These are phyloP conservation scores for Ricordea florida DNA, from an alignment of 92 coral and sea anemone genomes.

Conservation along the genomic window DNA sequence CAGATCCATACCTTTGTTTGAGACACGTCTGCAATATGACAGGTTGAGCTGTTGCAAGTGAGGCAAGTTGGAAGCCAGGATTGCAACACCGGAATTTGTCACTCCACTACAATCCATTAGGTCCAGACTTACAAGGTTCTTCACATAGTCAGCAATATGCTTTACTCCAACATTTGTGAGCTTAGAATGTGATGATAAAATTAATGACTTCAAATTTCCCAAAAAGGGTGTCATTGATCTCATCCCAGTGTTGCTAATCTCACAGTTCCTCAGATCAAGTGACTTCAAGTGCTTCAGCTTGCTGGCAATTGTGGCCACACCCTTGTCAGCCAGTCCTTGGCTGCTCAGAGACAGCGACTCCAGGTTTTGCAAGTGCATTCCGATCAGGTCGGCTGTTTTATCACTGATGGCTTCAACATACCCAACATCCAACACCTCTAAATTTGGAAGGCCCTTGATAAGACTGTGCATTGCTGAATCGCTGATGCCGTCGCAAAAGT, in stretches of 20 bases:
- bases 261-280: slow-evolving; percentile 86
- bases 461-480: slow-evolving; percentile 69
- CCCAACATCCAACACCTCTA: slow-evolving; percentile 80
- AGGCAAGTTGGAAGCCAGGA: slow-evolving; percentile 71
- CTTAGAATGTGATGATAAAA: slow-evolving; percentile 77
- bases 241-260: slow-evolving; percentile 77
- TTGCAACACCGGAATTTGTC: slow-evolving; percentile 78
- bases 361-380: slow-evolving; percentile 71
- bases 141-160: slow-evolving; percentile 72
- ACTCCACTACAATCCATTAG: slow-evolving; percentile 85
- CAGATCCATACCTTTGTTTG: slow-evolving; percentile 70
- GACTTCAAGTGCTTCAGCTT: slow-evolving; percentile 76
- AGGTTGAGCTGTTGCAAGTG: slow-evolving; percentile 79
- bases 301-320: slow-evolving; percentile 66
- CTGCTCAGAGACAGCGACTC: slow-evolving; percentile 83
- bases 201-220: slow-evolving; percentile 63
- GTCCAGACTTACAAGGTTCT: slow-evolving; percentile 83
- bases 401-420: slow-evolving; percentile 82
- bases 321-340: slow-evolving; percentile 70
- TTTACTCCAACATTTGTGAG: slow-evolving; percentile 84
- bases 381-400: slow-evolving; percentile 70
- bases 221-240: slow-evolving; percentile 69
- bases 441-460: slow-evolving; percentile 69
- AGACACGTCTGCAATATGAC: slow-evolving; percentile 79
- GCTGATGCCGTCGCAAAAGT: slow-evolving; percentile 77